Evolutionary conservation across 2,888 invertebrate genomes (phyloP).

Genomic region (Hirtodrosophila histrioides): DNA sequence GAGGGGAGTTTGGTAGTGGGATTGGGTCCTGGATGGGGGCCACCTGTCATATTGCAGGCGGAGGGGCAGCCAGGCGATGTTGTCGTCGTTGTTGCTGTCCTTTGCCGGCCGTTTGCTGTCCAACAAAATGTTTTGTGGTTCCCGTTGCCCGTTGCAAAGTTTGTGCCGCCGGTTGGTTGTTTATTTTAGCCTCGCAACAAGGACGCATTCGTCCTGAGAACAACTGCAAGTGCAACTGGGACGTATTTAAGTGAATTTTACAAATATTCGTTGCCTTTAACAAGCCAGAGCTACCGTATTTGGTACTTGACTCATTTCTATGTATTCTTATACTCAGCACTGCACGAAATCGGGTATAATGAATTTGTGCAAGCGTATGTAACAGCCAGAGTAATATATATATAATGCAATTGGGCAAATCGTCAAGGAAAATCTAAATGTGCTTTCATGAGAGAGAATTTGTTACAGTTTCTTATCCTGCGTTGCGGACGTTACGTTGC

Average conservation of each 20-base stretch:
- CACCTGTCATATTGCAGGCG: slow-evolving; percentile 72
- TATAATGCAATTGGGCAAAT: too few species aligned
- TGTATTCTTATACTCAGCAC: too few species aligned
- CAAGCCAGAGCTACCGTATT: not conserved
- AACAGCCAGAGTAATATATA: too few species aligned
- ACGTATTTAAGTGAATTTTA: slow-evolving; percentile 43
- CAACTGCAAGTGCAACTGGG: slow-evolving; percentile 23
- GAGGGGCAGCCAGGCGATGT: slow-evolving; percentile 6
- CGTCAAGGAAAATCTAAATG: too few species aligned
- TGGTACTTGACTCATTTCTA: too few species aligned
- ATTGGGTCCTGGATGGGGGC: slow-evolving; percentile 13
- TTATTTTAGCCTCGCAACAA: slow-evolving; percentile 62
- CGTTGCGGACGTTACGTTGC: too few species aligned
- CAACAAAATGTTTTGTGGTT: slow-evolving; percentile 80
- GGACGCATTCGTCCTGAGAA: slow-evolving; percentile 9
- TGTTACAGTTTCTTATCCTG: too few species aligned
- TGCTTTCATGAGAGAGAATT: too few species aligned
- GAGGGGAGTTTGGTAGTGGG: slow-evolving; percentile 9
- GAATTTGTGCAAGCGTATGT: too few species aligned
- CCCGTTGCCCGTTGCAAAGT: slow-evolving; percentile 68
- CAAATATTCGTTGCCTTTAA: slow-evolving; percentile 35
- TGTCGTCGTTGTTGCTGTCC: slow-evolving; percentile 45
- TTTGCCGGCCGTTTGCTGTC: slow-evolving; percentile 73
- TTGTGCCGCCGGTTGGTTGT: slow-evolving; percentile 68
- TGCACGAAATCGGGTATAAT: too few species aligned